Percentiles rank a stretch among this genome's conserved stretches.
These are phyloP conservation scores for Acleris holmiana DNA, from an alignment of 2,888 invertebrate species.

Conservation along the genomic window DNA sequence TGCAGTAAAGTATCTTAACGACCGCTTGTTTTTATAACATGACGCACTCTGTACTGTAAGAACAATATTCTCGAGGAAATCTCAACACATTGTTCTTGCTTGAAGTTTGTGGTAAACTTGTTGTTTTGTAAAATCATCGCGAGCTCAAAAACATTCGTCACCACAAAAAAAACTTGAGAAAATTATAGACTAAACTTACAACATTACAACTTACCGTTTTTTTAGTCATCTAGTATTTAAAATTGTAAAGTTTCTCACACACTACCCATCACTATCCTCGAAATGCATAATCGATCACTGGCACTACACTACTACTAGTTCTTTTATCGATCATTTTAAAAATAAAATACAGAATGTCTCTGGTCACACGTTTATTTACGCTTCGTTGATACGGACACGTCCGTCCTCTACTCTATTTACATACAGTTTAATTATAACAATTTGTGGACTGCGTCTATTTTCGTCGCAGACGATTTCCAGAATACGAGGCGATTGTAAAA, in stretches of 20 bases:
- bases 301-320: slow-evolving; percentile 22
- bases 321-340: slow-evolving; percentile 6
- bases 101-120: no score
- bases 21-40: slow-evolving; percentile 7
- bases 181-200: no score
- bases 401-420: slow-evolving; percentile 37
- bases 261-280: slow-evolving; percentile 4
- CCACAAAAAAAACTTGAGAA: no score
- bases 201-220: slow-evolving; percentile 18
- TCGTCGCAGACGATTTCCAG: slow-evolving; percentile 32
- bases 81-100: slow-evolving; percentile 24
- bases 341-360: neutral
- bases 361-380: slow-evolving; percentile 26
- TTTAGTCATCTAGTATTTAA: slow-evolving; percentile 22
- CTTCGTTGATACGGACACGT: slow-evolving; percentile 20
- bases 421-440: slow-evolving; percentile 39
- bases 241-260: slow-evolving; percentile 11
- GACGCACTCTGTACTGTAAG: slow-evolving; percentile 13
- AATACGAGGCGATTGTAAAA: slow-evolving; percentile 26
- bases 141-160: no score
- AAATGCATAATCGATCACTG: slow-evolving; percentile 28
- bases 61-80: slow-evolving; percentile 17
- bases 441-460: slow-evolving; percentile 34
- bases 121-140: no score
- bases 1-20: no score